Base-by-base conservation (phyloP, 2,888 invertebrate genomes). In the Chymomyza procnemis region DNA sequence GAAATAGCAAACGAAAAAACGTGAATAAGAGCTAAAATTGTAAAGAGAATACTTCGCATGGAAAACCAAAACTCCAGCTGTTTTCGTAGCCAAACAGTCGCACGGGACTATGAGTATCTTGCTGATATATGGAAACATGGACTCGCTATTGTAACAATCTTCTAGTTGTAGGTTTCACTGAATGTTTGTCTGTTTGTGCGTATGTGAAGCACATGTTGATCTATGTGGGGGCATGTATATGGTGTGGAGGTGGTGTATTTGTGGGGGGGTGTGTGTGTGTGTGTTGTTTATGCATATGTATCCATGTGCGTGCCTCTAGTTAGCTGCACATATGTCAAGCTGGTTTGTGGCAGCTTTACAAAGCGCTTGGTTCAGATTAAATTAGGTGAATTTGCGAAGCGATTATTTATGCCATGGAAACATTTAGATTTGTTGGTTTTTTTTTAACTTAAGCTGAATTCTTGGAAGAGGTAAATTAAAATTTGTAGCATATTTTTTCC, bases 291-390 rank as follows among this genome's bases (percentile, higher is more conserved):
- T 6, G 26, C 1, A 26, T 26, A 26, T 26, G 57, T 62, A 66
- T 75, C 63, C 62, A 66, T 61, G 62, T 75, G 65, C 64, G 66
- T 61, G 61, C 68, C 64, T 54, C 61, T 71, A 74, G 67, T 77
- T 72, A 63, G 65, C 59, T 67, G 55, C 55, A 61, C 60, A 56
- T 47, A 61, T 64, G 77, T 41, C 34, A 41, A 41, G 34, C 34
- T 41, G 34, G 34, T 41, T 41, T 41, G 34, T 41, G 34, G 12
- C 34, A 41, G 34, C 34, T 41, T 41, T 41, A 41, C 34, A 41
- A 41, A 41, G 12, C 34, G 34, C 12, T 41, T 41, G 34, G 34
- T 41, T 41, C 2, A 41, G 34, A 41, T 41, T 41, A 41, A 41
- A 41, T 41, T 41, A 41, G 34, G 5, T 41, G 34, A 41, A 41